phyloP scores from a whole-genome alignment of 2,888 invertebrate genomes.

The Drosophila limbata region DNA sequence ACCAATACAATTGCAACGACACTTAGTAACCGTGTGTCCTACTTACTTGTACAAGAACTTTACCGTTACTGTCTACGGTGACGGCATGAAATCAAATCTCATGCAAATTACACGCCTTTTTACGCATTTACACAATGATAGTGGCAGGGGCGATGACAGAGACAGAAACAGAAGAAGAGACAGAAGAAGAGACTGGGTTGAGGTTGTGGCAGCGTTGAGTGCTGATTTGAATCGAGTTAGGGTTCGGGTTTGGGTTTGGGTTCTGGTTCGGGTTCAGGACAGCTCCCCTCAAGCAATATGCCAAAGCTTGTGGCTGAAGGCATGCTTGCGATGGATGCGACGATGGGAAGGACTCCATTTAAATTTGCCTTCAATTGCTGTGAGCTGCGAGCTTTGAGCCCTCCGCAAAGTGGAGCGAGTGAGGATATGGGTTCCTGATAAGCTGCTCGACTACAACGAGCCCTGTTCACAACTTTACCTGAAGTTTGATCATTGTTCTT shows the following conservation, averaged over 20 bases:
- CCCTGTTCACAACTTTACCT: not conserved
- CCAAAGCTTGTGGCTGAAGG: constrained; percentile 28
- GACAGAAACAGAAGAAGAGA: not conserved
- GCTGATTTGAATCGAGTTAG: constrained; percentile 35
- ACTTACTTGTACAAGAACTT: constrained; percentile 23
- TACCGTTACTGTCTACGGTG: constrained; percentile 35
- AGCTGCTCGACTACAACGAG: constrained; percentile 18
- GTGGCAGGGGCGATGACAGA: constrained; percentile 9
- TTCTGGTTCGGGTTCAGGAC: not conserved
- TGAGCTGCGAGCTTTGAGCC: constrained; percentile 45
- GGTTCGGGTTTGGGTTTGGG: not conserved
- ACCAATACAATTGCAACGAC: constrained; percentile 16
- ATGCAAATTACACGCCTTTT: constrained; percentile 79
- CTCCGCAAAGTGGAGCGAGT: not conserved
- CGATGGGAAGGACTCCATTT: constrained; percentile 39
- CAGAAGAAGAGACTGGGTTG: not conserved
- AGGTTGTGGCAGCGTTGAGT: constrained; percentile 25
- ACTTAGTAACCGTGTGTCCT: constrained; percentile 16
- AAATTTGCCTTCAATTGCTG: constrained; percentile 67
- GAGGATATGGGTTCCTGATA: not conserved
- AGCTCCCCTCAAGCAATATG: constrained; percentile 21
- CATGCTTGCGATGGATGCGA: not conserved
- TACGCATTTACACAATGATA: constrained; percentile 67
- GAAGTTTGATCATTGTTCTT: not conserved
- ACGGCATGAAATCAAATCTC: constrained; percentile 72